Base-by-base conservation (phyloP, 2,888 invertebrate species). In the Cataglyphis altisquamis region DNA sequence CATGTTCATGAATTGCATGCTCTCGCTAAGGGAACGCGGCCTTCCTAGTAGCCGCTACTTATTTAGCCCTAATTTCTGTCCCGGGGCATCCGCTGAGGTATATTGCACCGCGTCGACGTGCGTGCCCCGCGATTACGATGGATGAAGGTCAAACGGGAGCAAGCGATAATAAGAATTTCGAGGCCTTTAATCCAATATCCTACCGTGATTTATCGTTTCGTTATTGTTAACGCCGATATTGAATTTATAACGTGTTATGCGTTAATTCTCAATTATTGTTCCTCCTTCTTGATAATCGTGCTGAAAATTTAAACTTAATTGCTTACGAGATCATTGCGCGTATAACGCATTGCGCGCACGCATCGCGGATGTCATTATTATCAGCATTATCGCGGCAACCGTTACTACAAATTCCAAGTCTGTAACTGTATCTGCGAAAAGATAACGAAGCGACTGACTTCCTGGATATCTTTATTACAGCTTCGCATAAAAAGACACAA, bases 21-120 rank as follows among this genome's bases (percentile, higher is more conserved):
- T 84, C 77, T 55, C 62, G 68, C 86, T 82, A 52, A 48, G 52
- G 52, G 70, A 48, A 78, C 84, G 86, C 82, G 80, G 82, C 80
- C 88, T 86, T 82, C 70, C 88, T 88, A 88, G 86, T 86, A 90
- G 86, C 86, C 84, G 88, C 84, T 90, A 86, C 88, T 84, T 85
- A 90, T 68, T 90, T 85, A 74, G 48, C 83, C 89, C 88, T 89
- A 89, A 89, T 89, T 90, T 78, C 62, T 83, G 77, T 90, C 89
- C 88, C 75, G 82, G 77, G 90, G 90, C 90, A 39, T 39, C 52
- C 83, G 21, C 29, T 18, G 55, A 55, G 48, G 63, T 78, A 66
- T 39, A 66, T 52, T 41, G n/a, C 45, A 78, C 57, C 41, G 57
- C 66, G 62, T 48, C 83, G 62, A 62, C 32, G 72, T 70, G 74